Evolutionary conservation across 2,888 invertebrate species (phyloP).

Genomic region (Epistrophe eligans): DNA sequence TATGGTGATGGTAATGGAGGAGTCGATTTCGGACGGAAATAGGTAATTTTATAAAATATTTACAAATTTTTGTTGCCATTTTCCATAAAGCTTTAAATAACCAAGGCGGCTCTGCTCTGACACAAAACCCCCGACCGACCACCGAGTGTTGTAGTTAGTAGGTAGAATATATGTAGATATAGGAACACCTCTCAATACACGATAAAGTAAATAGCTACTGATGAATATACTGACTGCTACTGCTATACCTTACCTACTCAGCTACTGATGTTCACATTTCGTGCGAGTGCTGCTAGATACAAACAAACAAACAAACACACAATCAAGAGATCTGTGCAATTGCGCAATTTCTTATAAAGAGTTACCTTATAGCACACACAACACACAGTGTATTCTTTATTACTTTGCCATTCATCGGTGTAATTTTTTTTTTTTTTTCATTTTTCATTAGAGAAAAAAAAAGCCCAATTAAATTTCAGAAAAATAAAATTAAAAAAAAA

Average conservation of each 20-base stretch:
- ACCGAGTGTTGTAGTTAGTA: not conserved
- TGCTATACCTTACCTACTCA: not conserved
- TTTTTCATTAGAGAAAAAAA: slow-evolving; percentile 19
- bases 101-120: not conserved
- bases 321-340: slow-evolving; percentile 67
- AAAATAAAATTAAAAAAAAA: not conserved
- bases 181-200: slow-evolving; percentile 22
- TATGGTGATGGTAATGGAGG: not conserved
- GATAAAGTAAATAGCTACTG: slow-evolving; percentile 20
- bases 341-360: slow-evolving; percentile 69
- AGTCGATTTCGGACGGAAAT: slow-evolving; percentile 1
- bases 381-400: slow-evolving; percentile 50
- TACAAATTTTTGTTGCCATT: slow-evolving; percentile 29
- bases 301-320: slow-evolving; percentile 57
- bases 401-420: slow-evolving; percentile 48
- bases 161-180: too few relatives aligned
- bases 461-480: slow-evolving; percentile 32
- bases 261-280: slow-evolving; percentile 33
- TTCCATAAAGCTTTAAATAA: slow-evolving; percentile 2
- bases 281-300: slow-evolving; percentile 38
- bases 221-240: slow-evolving; percentile 25
- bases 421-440: slow-evolving; percentile 45
- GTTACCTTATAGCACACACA: slow-evolving; percentile 49
- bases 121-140: not conserved
- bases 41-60: slow-evolving; percentile 28